These are phyloP conservation scores for Ibidorhyncha struthersii DNA, from an alignment of 2,113 vertebrate species.

Conservation along the genomic window DNA sequence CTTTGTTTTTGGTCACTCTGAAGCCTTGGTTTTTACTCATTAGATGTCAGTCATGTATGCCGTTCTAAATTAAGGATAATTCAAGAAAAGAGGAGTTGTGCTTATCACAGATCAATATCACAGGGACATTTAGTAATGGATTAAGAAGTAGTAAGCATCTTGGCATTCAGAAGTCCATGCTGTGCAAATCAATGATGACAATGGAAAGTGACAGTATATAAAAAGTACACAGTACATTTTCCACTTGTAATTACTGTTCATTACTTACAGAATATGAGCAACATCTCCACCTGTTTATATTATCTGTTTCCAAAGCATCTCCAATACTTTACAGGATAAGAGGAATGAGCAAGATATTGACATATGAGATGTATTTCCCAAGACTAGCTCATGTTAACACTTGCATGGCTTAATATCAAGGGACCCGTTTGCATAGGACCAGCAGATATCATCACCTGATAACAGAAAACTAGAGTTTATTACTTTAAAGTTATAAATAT, in stretches of 20 bases:
- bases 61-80: neutral
- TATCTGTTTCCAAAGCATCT: neutral
- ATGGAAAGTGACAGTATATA: neutral
- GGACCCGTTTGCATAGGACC: neutral
- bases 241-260: neutral
- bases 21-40: neutral
- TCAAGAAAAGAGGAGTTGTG: neutral
- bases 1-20: neutral
- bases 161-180: neutral
- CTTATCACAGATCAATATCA: neutral
- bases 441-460: neutral
- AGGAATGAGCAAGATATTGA: neutral
- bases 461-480: neutral
- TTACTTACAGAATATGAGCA: neutral
- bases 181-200: neutral
- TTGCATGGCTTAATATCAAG: neutral
- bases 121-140: neutral
- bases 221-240: neutral
- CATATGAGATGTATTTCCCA: neutral
- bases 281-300: neutral
- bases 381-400: neutral
- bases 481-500: neutral
- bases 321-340: neutral
- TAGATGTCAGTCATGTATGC: neutral
- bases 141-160: neutral